Percentiles rank a stretch among this genome's conserved stretches.
phyloP scores from a whole-genome alignment of 2,797 vertebrate species.

The Hirundo rustica region DNA sequence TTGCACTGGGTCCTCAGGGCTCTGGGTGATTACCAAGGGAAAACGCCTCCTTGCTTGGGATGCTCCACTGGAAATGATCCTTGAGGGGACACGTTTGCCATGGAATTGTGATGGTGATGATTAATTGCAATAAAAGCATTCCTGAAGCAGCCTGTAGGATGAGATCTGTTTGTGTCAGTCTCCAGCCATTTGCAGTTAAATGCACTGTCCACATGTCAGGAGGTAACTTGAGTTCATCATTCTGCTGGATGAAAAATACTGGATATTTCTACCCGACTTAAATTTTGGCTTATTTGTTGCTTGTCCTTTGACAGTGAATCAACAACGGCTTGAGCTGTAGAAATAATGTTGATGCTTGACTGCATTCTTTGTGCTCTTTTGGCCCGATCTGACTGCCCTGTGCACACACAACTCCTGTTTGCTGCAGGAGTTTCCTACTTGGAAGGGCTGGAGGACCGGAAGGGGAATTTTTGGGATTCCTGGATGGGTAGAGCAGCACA shows the following conservation, averaged over 20 bases:
- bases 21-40: neutral
- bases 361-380: slow-evolving; percentile 53
- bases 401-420: neutral
- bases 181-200: neutral
- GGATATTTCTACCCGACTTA: neutral
- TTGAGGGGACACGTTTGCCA: neutral
- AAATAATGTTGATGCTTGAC: slow-evolving; percentile 32
- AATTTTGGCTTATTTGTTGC: slow-evolving; percentile 28
- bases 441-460: neutral
- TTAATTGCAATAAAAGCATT: neutral
- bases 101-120: neutral
- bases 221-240: neutral
- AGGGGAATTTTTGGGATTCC: neutral
- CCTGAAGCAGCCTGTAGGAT: neutral
- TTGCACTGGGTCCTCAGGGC: neutral
- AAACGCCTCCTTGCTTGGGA: neutral
- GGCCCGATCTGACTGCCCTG: neutral
- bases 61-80: neutral
- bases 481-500: neutral
- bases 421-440: neutral
- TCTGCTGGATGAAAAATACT: neutral
- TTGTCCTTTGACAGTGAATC: slow-evolving; percentile 37
- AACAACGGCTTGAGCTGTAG: slow-evolving; percentile 20
- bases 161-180: neutral
- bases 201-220: neutral